Conservation (phyloP, 2,113 vertebrate genomes). For the Cebus imitator region DNA sequence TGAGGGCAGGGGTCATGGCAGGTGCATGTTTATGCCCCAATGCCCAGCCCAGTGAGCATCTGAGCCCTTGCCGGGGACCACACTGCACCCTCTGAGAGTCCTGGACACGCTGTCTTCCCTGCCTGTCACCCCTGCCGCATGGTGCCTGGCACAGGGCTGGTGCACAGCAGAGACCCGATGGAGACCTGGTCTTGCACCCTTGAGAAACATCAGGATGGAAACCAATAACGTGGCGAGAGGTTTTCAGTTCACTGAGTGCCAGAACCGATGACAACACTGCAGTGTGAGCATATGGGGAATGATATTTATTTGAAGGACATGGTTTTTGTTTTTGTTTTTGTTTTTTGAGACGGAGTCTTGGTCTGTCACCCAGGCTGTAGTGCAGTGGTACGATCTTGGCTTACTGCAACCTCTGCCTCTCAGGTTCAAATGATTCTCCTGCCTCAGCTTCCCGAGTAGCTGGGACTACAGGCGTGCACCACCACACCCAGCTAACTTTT, state of each 20-base stretch:
- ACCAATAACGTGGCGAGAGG: not conserved
- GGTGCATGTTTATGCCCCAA: not conserved
- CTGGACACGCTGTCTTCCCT: not conserved
- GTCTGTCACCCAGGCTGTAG: too few species aligned
- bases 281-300: not conserved
- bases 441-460: too few species aligned
- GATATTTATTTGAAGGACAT: fast-evolving
- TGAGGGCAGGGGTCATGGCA: not conserved
- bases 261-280: not conserved
- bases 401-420: too few species aligned
- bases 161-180: not conserved
- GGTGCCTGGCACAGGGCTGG: fast-evolving
- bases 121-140: not conserved
- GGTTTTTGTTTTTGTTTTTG: too few species aligned
- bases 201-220: not conserved
- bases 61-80: not conserved
- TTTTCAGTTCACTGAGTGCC: not conserved
- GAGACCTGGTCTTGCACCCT: not conserved
- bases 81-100: not conserved
- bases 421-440: too few species aligned
- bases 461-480: too few species aligned
- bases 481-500: too few species aligned
- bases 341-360: too few species aligned
- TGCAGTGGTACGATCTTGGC: too few species aligned
- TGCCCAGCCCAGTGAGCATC: not conserved